Evolutionary conservation across 2,113 vertebrate genomes (phyloP), one percentile per base, ranked within the genome.

Genomic region (Dasyornis broadbenti): DNA sequence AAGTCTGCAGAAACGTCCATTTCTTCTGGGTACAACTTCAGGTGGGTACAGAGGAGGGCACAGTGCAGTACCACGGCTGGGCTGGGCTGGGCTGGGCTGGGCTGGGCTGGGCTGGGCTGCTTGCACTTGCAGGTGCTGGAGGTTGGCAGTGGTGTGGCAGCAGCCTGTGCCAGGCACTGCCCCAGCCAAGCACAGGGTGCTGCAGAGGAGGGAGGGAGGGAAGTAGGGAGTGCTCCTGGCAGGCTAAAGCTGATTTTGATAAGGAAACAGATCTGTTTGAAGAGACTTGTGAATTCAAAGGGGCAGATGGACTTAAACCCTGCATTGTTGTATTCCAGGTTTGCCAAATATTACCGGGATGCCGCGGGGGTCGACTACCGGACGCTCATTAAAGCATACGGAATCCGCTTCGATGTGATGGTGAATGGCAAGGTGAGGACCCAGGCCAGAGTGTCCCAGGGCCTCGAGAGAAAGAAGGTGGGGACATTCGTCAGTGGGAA

Each of bases 391-490:
- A 99, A 99, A 98, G 99, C 99, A 2, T 99, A 98, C 1, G 99
- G 99, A 19, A 99, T 99, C 97, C 99, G 99, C 90, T 99, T 99
- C n/a, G 99, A 99, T 24, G 99, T 99, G 90, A 98, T 99, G 97
- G 98, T 99, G 59, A 99, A 98, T 3, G 99, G 99, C 90, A 97
- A 99, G 99, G 99, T 99, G 80, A 69, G 97, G 13, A 5, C 8
- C 22, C 49, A 9, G 69, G n/a, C 14, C 35, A 47, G 50, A 5
- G 0, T 11, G 66, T 15, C 28, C 52, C n/a, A 44, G 87, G 68
- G 78, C 49, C 28, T 87, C 61, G 28, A n/a, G 30, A 30, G 54
- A 31, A 49, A 63, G 22, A 30, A 37, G 5, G 1, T 3, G 65
- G n/a, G 37, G 37, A 28, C 11, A 1, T 17, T 30, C 45, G 23